Percentiles rank a stretch among this genome's conserved stretches.
Evolutionary conservation across 2,797 vertebrate species (phyloP).

Genomic region (Fundulus diaphanus): DNA sequence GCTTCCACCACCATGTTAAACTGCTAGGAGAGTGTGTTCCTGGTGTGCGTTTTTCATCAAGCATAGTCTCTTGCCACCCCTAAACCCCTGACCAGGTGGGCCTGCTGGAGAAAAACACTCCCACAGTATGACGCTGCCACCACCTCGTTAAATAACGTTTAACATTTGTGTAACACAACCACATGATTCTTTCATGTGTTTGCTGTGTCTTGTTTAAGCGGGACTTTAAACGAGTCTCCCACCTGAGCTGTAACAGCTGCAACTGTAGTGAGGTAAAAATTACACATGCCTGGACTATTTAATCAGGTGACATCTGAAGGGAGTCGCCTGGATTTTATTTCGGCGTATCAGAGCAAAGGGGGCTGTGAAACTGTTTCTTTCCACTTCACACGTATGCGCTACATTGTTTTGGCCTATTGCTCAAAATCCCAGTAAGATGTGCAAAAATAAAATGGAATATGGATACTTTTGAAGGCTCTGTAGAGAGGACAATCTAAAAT

Average conservation of each 20-base stretch:
- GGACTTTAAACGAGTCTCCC: too few relatives aligned
- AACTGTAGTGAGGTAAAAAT: neutral
- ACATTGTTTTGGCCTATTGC: neutral
- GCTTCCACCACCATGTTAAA: too few relatives aligned
- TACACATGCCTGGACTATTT: neutral
- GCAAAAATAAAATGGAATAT: neutral
- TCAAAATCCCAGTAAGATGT: neutral
- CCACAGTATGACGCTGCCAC: too few relatives aligned
- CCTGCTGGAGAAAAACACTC: too few relatives aligned
- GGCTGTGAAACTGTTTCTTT: too few relatives aligned
- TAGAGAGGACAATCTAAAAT: conserved; percentile 15
- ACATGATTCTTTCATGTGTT: too few relatives aligned
- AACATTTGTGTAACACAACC: too few relatives aligned
- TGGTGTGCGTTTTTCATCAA: neutral
- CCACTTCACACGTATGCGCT: neutral
- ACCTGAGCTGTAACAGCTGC: neutral
- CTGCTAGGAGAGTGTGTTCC: too few relatives aligned
- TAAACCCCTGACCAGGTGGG: too few relatives aligned
- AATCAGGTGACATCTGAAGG: neutral
- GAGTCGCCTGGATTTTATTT: neutral
- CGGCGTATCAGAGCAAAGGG: neutral
- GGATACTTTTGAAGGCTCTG: neutral
- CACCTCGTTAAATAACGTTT: too few relatives aligned
- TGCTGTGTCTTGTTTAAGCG: too few relatives aligned
- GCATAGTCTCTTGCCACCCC: too few relatives aligned